phyloP scores from a whole-genome alignment of 2,888 invertebrate species.

The Diarsia brunnea region DNA sequence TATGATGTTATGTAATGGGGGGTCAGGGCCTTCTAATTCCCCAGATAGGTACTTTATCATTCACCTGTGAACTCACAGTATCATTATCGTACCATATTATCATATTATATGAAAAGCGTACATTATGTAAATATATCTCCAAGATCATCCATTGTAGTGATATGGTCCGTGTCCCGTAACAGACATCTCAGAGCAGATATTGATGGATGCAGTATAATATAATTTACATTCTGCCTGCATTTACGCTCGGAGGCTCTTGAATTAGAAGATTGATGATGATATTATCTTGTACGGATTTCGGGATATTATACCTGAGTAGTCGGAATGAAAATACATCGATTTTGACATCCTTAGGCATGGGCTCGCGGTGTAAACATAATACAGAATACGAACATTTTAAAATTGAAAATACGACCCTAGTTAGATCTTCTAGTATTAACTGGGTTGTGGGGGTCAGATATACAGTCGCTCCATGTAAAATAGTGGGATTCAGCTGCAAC shows the following conservation, averaged over 20 bases:
- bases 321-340: background rate
- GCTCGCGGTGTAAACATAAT: background rate
- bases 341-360: background rate
- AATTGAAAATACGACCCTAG: too few relatives aligned
- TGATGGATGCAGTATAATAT: conserved; percentile 55
- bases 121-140: conserved; percentile 51
- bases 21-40: too few relatives aligned
- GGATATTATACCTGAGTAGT: background rate
- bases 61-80: conserved; percentile 25
- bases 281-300: background rate
- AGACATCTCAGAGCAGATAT: conserved; percentile 41
- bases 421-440: too few relatives aligned
- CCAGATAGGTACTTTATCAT: conserved; percentile 15
- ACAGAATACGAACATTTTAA: too few relatives aligned
- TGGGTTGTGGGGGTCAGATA: too few relatives aligned
- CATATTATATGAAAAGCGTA: conserved; percentile 29
- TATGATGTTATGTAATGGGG: too few relatives aligned
- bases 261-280: conserved; percentile 50
- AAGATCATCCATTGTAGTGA: conserved; percentile 32
- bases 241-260: conserved; percentile 31
- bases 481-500: too few relatives aligned
- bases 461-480: too few relatives aligned
- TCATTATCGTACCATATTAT: conserved; percentile 13
- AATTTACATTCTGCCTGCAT: conserved; percentile 57
- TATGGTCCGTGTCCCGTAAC: conserved; percentile 28